Conservation (phyloP, 2,113 vertebrate species). For the Ammodytes marinus region DNA sequence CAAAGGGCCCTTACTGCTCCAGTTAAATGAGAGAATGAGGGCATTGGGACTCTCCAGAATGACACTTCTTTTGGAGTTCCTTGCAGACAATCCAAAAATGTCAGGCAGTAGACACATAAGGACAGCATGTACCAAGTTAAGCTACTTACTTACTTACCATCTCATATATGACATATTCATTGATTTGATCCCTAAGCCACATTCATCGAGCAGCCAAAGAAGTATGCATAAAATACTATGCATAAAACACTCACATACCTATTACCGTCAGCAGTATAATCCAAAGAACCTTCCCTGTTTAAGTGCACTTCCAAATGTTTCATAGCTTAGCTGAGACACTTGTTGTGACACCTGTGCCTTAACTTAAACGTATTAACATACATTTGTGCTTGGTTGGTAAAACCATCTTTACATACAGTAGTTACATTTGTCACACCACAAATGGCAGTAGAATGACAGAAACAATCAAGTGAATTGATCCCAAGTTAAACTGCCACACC, state of each 20-base stretch:
- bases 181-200: constrained; percentile 1
- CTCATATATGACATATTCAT: no score
- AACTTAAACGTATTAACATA: background rate
- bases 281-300: background rate
- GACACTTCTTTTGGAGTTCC: constrained; percentile 18
- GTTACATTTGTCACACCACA: background rate
- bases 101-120: background rate
- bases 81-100: background rate
- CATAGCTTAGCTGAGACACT: background rate
- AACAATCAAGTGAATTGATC: background rate
- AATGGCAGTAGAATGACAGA: background rate
- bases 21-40: constrained; percentile 44
- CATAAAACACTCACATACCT: background rate
- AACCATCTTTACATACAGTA: background rate
- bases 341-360: background rate
- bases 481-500: background rate
- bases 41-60: constrained; percentile 13
- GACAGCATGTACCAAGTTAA: background rate
- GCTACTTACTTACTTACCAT: background rate
- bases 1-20: constrained; percentile 47
- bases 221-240: background rate
- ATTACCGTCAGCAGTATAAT: background rate
- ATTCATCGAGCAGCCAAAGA: background rate
- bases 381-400: background rate
- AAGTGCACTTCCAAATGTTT: background rate